Percentiles rank a stretch among this genome's conserved stretches.
Conservation (phyloP, 2,797 vertebrate genomes). For the Chaenodraco wilsoni region DNA sequence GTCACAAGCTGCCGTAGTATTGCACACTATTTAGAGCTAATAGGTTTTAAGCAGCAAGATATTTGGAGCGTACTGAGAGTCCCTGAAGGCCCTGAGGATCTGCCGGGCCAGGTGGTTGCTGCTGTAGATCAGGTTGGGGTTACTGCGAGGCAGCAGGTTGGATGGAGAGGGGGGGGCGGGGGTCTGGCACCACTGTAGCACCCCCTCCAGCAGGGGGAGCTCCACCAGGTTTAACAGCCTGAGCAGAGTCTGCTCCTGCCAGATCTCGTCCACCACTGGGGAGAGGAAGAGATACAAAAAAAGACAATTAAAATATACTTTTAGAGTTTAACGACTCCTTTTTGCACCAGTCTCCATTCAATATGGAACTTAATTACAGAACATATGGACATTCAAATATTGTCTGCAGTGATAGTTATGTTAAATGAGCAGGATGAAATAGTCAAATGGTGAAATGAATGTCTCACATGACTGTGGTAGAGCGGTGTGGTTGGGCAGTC, state of each 20-base stretch:
- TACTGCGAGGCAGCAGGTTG: slow-evolving; percentile 62
- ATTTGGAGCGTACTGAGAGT: slow-evolving; percentile 84
- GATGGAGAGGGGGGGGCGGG: slow-evolving; percentile 43
- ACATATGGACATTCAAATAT: too few relatives aligned
- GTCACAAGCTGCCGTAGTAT: not conserved
- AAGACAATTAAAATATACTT: too few relatives aligned
- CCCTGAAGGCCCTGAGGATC: slow-evolving; percentile 91
- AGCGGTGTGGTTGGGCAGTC: slow-evolving; percentile 60
- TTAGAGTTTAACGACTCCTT: too few relatives aligned
- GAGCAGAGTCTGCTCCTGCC: slow-evolving; percentile 92
- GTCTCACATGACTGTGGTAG: slow-evolving; percentile 86
- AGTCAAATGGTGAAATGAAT: not conserved
- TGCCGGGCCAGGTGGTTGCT: slow-evolving; percentile 90
- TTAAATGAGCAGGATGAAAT: not conserved
- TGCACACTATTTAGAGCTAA: not conserved
- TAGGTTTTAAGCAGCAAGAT: not conserved
- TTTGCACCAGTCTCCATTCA: too few relatives aligned
- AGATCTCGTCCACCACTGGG: slow-evolving; percentile 90
- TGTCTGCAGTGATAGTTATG: too few relatives aligned
- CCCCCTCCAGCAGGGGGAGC: slow-evolving; percentile 90
- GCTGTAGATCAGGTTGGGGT: slow-evolving; percentile 80
- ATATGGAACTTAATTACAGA: too few relatives aligned
- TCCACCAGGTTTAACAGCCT: slow-evolving; percentile 91
- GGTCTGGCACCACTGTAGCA: slow-evolving; percentile 83
- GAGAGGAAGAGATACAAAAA: not conserved